Evolutionary conservation across 23 tunicate species (phyloP).

Genomic region (Aplidium turbinatum): DNA sequence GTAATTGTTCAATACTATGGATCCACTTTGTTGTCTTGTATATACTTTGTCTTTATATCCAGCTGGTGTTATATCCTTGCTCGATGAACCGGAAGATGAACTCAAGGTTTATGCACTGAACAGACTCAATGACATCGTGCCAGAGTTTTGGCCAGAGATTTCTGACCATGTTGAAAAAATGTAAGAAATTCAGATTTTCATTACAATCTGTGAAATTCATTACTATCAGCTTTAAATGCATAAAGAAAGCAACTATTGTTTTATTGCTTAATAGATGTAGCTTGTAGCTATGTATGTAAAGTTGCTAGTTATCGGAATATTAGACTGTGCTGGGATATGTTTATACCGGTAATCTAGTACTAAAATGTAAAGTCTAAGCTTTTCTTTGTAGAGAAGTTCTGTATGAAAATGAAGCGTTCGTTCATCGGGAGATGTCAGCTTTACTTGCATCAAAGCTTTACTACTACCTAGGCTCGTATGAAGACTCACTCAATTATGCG

Average conservation of each 20-base stretch:
- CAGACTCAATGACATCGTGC: constrained; percentile 90
- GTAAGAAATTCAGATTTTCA: constrained; percentile 34
- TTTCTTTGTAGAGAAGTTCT: constrained; percentile 62
- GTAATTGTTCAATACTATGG: neutral
- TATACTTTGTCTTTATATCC: too few relatives aligned
- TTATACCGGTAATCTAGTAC: neutral
- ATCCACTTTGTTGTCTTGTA: neutral
- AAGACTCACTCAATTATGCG: constrained; percentile 86
- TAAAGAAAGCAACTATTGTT: too few relatives aligned
- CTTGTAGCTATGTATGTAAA: too few relatives aligned
- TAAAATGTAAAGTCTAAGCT: neutral
- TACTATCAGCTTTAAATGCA: too few relatives aligned
- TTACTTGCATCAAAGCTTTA: constrained; percentile 95
- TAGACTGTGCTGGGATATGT: neutral
- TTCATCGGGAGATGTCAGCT: constrained; percentile 89
- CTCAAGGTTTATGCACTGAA: constrained; percentile 88
- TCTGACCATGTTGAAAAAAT: constrained; percentile 94
- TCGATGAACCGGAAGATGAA: constrained; percentile 97
- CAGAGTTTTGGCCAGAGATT: constrained; percentile 99
- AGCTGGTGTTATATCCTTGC: constrained; percentile 92
- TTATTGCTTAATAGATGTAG: too few relatives aligned
- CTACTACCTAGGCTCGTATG: constrained; percentile 91
- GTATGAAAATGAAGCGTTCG: constrained; percentile 84
- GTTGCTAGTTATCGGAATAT: too few relatives aligned
- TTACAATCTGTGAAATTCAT: too few relatives aligned